Conservation (phyloP, 1,140 invertebrate species). For the Steinernema khuongi region DNA sequence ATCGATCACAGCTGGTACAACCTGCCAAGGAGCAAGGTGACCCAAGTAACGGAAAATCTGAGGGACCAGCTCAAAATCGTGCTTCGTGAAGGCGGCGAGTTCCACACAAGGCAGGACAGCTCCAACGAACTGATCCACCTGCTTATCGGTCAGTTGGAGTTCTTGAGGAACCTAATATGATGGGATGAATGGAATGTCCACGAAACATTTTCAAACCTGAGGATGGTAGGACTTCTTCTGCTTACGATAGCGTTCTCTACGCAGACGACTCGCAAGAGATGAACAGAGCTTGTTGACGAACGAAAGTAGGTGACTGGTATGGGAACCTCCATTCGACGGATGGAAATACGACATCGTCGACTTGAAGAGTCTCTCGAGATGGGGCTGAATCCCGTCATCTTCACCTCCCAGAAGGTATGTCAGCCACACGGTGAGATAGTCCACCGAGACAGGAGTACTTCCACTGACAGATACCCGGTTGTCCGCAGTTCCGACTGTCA, state of each 20-base stretch:
- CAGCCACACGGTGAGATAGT: constrained; percentile 1
- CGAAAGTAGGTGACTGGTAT: constrained; percentile 62
- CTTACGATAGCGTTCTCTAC: constrained; percentile 44
- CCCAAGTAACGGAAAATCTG: constrained; percentile 72
- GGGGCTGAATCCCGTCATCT: constrained; percentile 69
- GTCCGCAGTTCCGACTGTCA: constrained; percentile 67
- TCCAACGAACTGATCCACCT: constrained; percentile 77
- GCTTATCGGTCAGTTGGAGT: constrained; percentile 71
- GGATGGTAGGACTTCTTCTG: constrained; percentile 43
- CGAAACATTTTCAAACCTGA: constrained; percentile 5
- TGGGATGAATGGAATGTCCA: constrained; percentile 3
- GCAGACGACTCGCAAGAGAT: constrained; percentile 37
- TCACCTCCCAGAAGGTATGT: constrained; percentile 62
- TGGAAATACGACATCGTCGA: constrained; percentile 81
- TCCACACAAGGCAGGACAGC: constrained; percentile 68
- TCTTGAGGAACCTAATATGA: constrained; percentile 69
- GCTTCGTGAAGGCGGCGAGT: constrained; percentile 73
- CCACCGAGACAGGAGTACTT: not conserved
- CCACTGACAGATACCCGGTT: constrained; percentile 36
- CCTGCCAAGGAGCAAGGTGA: constrained; percentile 72
- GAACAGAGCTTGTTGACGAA: constrained; percentile 40
- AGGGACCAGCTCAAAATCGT: constrained; percentile 67
- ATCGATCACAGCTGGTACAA: constrained; percentile 77
- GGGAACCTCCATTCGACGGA: constrained; percentile 77
- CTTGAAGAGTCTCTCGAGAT: constrained; percentile 75